Base-by-base conservation (phyloP, 1,140 invertebrate genomes). In the Oedothorax gibbosus region DNA sequence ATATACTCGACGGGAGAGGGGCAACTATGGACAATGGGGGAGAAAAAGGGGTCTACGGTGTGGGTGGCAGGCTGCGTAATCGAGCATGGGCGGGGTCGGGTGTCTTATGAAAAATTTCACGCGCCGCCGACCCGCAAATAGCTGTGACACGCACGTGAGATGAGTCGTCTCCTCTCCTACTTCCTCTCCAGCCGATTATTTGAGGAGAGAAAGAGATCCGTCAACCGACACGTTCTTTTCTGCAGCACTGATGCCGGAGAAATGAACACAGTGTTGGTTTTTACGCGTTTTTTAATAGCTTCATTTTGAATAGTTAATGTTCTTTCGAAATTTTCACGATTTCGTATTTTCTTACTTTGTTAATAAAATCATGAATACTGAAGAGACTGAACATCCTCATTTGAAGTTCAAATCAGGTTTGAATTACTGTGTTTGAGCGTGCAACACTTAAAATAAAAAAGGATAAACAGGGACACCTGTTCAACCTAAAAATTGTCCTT, bases 41-140 rank as follows among this genome's bases (percentile, higher is more conserved):
- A 56, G 20, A 73, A 56, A 73, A 64, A 77, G 20, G 73, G 35
- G 57, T 54, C 54, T 57, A 56, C 51, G 72, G 78, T 69, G 64
- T 51, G 64, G 78, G 78, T 64, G 75, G 75, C 50, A 49, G 75
- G 75, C 56, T 75, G 75, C 60, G 75, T 64, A 77, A 77, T 77
- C 75, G 75, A 77, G 75, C 75, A 53, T 77, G 15, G 75, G 75
- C 60, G 75, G 75, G 75, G 75, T 77, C 75, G 75, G 18, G 60
- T 49, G 75, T 77, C 75, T 77, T 77, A 77, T 77, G 75, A 77
- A 77, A 77, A 77, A 77, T 77, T 77, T 77, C 60, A 77, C 75
- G 75, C 75, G 21, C 54, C 60, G 35, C 57, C 75, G 60, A 64
- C 60, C 56, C 75, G 57, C 75, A 77, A 77, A 77, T 64, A 77